Conservation (phyloP, 2,888 invertebrate genomes). For the Yponomeuta plumbellus region DNA sequence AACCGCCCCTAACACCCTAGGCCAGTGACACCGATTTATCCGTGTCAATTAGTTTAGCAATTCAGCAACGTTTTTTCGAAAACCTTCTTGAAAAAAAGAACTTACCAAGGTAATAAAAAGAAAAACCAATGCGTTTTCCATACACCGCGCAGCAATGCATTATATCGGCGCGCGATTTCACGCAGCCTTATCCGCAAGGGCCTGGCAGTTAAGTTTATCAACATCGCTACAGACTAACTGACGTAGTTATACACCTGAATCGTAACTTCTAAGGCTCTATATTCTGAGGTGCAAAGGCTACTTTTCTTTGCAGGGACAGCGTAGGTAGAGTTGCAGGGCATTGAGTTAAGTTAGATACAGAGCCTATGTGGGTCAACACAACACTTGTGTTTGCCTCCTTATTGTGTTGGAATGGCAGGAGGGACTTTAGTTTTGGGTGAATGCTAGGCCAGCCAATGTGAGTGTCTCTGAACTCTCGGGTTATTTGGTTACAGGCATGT, state of each 20-base stretch:
- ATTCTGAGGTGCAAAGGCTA: not conserved
- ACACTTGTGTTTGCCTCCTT: conserved; percentile 32
- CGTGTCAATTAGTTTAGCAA: no score
- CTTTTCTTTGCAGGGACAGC: not conserved
- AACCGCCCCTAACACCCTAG: no score
- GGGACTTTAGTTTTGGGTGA: not conserved
- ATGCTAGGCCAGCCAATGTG: not conserved
- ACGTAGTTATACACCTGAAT: not conserved
- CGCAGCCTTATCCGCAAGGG: conserved; percentile 15
- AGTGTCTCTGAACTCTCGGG: no score
- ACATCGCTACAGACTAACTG: conserved; percentile 35
- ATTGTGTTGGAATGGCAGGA: not conserved
- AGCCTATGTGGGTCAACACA: conserved; percentile 39
- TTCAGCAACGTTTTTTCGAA: no score
- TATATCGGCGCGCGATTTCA: conserved; percentile 16
- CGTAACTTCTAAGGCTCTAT: not conserved
- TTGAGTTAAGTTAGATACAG: conserved; percentile 4
- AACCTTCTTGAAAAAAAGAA: no score
- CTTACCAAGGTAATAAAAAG: not conserved
- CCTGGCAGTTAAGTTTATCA: conserved; percentile 42
- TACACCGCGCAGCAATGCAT: not conserved
- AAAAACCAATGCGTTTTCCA: not conserved
- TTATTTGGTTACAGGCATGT: no score
- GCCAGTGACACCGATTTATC: no score
- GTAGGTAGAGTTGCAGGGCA: not conserved